Percentiles rank a stretch among this genome's conserved stretches.
phyloP scores from a whole-genome alignment of 2,113 vertebrate genomes.

The Prietella phreatophila region DNA sequence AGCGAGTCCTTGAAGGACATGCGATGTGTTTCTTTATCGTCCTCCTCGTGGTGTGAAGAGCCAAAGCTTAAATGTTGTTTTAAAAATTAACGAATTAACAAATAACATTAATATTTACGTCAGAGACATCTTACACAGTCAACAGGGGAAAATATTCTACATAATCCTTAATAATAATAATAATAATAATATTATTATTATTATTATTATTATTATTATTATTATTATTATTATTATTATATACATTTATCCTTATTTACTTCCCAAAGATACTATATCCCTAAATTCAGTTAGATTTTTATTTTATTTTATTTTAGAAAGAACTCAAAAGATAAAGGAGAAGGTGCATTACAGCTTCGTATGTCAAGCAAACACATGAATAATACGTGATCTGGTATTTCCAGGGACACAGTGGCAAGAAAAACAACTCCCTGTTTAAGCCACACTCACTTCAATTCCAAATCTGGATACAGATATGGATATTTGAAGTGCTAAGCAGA shows the following conservation, averaged over 20 bases:
- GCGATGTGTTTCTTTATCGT: neutral
- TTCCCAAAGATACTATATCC: neutral
- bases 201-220: no score
- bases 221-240: no score
- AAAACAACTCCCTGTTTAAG: neutral
- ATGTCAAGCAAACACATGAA: neutral
- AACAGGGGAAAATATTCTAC: neutral
- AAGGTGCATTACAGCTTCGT: neutral
- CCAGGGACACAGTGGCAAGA: neutral
- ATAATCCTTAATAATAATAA: neutral
- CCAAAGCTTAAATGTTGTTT: neutral
- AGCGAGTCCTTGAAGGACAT: slow-evolving; percentile 45
- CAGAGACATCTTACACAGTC: neutral
- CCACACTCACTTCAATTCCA: neutral
- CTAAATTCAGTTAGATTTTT: neutral
- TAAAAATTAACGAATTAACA: neutral
- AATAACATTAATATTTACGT: neutral
- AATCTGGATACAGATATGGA: neutral
- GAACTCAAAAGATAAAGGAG: neutral
- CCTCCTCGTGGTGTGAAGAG: neutral
- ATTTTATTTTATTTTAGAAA: neutral
- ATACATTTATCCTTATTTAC: neutral
- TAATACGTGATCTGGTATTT: neutral
- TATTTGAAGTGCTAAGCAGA: neutral
- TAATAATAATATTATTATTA: neutral